phyloP scores from a whole-genome alignment of 2,113 vertebrate genomes.

The zebrafish (Danio rerio) region GRCz12tu NC_133187.1:41140501-41141000 shows the following conservation, averaged over 20 bases:
- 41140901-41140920: too few relatives aligned
- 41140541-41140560: constrained; percentile 72
- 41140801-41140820: constrained; percentile 2
- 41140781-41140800: constrained; percentile 33
- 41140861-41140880: background rate
- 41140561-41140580: constrained; percentile 75
- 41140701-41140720: constrained; percentile 36
- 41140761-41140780: constrained; percentile 41
- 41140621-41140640: constrained; percentile 74
- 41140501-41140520: constrained; percentile 75
- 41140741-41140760: constrained; percentile 48
- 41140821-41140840: background rate
- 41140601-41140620: constrained; percentile 72
- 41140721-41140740: constrained; percentile 27
- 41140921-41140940: too few relatives aligned
- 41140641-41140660: constrained; percentile 71
- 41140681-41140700: constrained; percentile 77
- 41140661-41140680: constrained; percentile 72
- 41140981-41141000: too few relatives aligned
- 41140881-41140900: too few relatives aligned
- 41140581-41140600: constrained; percentile 79
- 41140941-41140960: too few relatives aligned
- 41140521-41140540: constrained; percentile 72
- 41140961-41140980: too few relatives aligned
- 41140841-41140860: background rate